Percentiles rank a stretch among this genome's conserved stretches.
phyloP scores from a whole-genome alignment of 2,888 invertebrate genomes.

The Eulithis prunata region DNA sequence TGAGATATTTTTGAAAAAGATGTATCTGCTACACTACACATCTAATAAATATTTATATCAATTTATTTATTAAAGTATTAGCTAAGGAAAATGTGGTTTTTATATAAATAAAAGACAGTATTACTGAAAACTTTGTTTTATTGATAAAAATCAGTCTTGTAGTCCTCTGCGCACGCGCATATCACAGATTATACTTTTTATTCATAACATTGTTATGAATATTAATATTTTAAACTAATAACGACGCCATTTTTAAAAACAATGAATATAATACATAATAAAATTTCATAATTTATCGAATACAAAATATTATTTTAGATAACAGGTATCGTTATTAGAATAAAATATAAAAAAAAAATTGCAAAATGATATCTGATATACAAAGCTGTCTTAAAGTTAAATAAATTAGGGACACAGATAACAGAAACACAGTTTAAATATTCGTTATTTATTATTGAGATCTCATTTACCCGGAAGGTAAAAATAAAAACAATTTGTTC shows the following conservation, averaged over 20 bases:
- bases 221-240: conserved; percentile 10
- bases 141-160: conserved; percentile 48
- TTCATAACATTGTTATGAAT: conserved; percentile 7
- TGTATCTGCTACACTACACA: background rate
- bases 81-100: background rate
- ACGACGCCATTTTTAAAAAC: conserved; percentile 2
- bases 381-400: conserved; percentile 19
- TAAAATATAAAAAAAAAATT: conserved; percentile 4
- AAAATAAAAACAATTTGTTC: conserved; percentile 23
- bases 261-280: background rate
- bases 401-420: conserved; percentile 32
- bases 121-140: conserved; percentile 38
- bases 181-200: conserved; percentile 17
- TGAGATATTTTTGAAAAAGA: background rate
- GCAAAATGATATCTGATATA: background rate
- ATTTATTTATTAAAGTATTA: background rate
- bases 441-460: conserved; percentile 27
- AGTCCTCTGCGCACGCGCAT: conserved; percentile 10
- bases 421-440: conserved; percentile 20
- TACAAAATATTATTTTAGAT: background rate
- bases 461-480: conserved; percentile 32
- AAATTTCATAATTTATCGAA: background rate
- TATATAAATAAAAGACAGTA: conserved; percentile 41
- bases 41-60: background rate
- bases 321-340: conserved; percentile 19